phyloP scores from a whole-genome alignment of 2,888 invertebrate genomes.

The Lithophane semibrunnea region DNA sequence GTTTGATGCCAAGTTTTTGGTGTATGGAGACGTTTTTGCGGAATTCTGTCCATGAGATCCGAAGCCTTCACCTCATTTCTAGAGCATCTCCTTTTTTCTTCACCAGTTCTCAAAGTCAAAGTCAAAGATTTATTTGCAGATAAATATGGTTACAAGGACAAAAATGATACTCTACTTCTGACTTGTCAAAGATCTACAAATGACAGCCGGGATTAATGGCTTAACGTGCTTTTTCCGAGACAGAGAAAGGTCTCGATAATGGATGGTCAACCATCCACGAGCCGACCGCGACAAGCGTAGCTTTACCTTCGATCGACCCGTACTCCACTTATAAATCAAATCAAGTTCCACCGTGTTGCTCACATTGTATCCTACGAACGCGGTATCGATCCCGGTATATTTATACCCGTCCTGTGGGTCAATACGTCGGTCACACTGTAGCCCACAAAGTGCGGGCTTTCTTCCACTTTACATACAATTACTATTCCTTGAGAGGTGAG shows the following conservation, averaged over 20 bases:
- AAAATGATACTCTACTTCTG: neutral
- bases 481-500: neutral
- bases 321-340: slow-evolving; percentile 6
- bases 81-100: neutral
- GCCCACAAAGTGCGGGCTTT: neutral
- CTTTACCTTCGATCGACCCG: too few relatives aligned
- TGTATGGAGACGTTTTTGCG: neutral
- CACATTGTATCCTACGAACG: neutral
- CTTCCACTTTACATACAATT: slow-evolving; percentile 1
- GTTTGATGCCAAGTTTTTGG: neutral
- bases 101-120: neutral
- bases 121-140: too few relatives aligned
- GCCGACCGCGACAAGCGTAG: neutral
- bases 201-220: neutral
- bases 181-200: neutral
- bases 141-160: too few relatives aligned
- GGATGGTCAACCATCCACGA: neutral
- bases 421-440: neutral
- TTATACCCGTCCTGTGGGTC: neutral
- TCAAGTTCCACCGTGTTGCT: neutral
- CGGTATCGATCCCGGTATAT: slow-evolving; percentile 35
- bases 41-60: neutral
- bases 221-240: neutral
- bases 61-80: neutral
- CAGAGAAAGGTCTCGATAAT: neutral